Conservation (phyloP, 2,888 invertebrate genomes). For the Ichneumoninae sp. region DNA sequence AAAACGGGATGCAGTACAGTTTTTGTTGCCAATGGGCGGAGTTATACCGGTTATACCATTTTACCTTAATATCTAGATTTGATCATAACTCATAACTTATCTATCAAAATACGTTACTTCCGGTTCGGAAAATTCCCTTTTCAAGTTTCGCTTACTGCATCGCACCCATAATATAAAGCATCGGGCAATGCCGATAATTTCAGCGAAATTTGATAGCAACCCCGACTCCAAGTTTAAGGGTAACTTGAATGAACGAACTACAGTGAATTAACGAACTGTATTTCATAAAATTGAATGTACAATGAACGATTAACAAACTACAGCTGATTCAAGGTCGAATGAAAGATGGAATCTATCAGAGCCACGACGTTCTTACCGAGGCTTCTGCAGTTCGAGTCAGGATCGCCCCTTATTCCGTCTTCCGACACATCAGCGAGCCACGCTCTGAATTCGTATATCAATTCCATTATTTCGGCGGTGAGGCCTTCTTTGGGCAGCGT, state of each 20-base stretch:
- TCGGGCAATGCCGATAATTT: too few relatives aligned
- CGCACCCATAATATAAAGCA: too few relatives aligned
- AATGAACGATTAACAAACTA: background rate
- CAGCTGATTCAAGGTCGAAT: slow-evolving; percentile 42
- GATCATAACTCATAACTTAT: too few relatives aligned
- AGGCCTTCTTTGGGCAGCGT: slow-evolving; percentile 87
- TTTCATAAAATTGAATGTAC: slow-evolving; percentile 31
- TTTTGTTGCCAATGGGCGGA: too few relatives aligned
- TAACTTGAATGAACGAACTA: background rate
- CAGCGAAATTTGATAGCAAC: too few relatives aligned
- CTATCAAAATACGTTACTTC: too few relatives aligned
- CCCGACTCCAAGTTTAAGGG: background rate
- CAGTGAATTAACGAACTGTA: background rate
- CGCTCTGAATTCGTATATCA: slow-evolving; percentile 88
- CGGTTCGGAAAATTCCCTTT: too few relatives aligned
- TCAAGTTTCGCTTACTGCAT: too few relatives aligned
- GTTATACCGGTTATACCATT: too few relatives aligned
- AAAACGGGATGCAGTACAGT: too few relatives aligned
- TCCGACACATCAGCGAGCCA: slow-evolving; percentile 89
- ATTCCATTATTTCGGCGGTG: slow-evolving; percentile 87
- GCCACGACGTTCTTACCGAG: slow-evolving; percentile 88
- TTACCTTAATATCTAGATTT: too few relatives aligned
- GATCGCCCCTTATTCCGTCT: slow-evolving; percentile 87
- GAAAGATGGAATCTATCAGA: slow-evolving; percentile 85
- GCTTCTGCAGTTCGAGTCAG: slow-evolving; percentile 88